Base-by-base conservation (phyloP, 2,113 vertebrate genomes). In the Oncorhynchus gorbuscha region DNA sequence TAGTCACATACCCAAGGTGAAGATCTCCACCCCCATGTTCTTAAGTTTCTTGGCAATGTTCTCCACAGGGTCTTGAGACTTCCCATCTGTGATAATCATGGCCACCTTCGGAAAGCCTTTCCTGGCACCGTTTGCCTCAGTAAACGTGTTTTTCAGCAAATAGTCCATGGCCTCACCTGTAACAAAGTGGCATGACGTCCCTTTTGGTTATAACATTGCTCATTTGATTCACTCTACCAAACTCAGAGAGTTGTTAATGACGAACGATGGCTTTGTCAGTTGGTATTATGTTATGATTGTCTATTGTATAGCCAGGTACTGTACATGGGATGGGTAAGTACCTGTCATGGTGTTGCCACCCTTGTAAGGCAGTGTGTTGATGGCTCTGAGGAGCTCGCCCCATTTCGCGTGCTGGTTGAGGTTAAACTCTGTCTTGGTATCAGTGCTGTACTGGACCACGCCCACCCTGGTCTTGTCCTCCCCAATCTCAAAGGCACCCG, bases 281-380 rank as follows among this genome's bases (percentile, higher is more conserved):
- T 45, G 3, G 39, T 45, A 45, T 45, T 45, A 45, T 45, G 39
- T 45, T 45, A 45, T 55, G 16, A 18, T 55, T 55, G 51, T 55
- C 1, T 55, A 55, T 18, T 55, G 14, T 55, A 55, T 55, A 55
- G 16, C 16, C 51, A 18, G 51, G 51, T 5, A 55, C 51, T 18
- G 16, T 55, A 14, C 16, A 55, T 5, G 51, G 51, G 69, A 45
- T 45, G 24, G 20, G 16, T 58, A 39, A 12, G 12, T 83, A 93
- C 97, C 97, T 92, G 97, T 98, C 94, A 92, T 95, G 76, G 94
- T 95, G 87, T 94, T 93, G 65, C 97, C 97, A 68, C 96, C 96
- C 89, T 96, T 97, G 89, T 95, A 96, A 2, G 94, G 94, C 82
- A 99, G 92, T 70, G 87, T 93, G 89, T 94, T 93, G 81, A 99